phyloP scores from a whole-genome alignment of 2,888 invertebrate species.

The Dasypolia templi region DNA sequence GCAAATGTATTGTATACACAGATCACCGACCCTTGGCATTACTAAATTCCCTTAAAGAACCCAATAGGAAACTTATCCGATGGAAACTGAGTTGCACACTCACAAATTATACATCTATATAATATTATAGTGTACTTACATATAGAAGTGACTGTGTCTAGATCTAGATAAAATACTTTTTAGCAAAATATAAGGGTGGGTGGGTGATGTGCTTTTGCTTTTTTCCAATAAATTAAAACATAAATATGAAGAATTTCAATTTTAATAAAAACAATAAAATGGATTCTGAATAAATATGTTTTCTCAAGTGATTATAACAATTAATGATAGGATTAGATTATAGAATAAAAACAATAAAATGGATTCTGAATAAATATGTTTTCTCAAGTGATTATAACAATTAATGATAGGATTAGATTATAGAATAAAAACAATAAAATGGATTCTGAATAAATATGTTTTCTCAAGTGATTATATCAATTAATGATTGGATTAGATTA shows the following conservation, averaged over 20 bases:
- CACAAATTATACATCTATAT: neutral
- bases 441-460: neutral
- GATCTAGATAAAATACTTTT: slow-evolving; percentile 1
- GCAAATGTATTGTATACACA: too few species aligned
- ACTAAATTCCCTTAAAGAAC: too few species aligned
- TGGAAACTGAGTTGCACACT: neutral
- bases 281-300: neutral
- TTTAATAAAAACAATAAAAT: neutral
- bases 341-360: slow-evolving; percentile 10
- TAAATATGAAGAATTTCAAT: neutral
- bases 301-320: neutral
- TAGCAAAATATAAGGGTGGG: too few species aligned
- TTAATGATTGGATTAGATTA: neutral
- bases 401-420: slow-evolving; percentile 1
- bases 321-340: slow-evolving; percentile 1
- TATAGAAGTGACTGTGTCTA: neutral
- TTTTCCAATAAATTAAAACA: neutral
- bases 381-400: neutral
- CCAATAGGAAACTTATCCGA: too few species aligned
- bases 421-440: slow-evolving; percentile 9
- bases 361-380: neutral
- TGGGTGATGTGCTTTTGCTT: slow-evolving; percentile 8
- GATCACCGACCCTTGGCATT: too few species aligned
- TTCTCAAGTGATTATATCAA: neutral
- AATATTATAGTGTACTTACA: neutral